phyloP scores from a whole-genome alignment of 2,888 invertebrate species.

The Ichneumon xanthorius region DNA sequence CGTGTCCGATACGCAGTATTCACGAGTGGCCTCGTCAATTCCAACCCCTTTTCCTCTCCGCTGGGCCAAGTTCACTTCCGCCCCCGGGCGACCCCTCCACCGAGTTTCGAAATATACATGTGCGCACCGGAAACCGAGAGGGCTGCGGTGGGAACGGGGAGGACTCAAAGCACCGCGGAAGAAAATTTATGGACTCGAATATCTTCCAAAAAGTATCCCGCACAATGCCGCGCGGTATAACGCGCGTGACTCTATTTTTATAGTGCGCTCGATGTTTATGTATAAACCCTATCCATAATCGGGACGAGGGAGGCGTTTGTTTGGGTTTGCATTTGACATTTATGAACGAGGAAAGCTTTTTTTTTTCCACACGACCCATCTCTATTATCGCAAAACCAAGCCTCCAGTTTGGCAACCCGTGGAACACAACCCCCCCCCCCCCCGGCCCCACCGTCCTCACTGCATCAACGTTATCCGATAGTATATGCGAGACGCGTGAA shows the following conservation, averaged over 20 bases:
- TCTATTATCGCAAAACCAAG: neutral
- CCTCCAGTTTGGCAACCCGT: slow-evolving; percentile 6
- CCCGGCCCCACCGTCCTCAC: neutral
- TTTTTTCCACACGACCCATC: slow-evolving; percentile 16
- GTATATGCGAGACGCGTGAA: neutral
- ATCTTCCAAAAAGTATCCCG: slow-evolving; percentile 47
- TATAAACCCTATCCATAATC: slow-evolving; percentile 36
- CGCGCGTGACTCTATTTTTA: neutral
- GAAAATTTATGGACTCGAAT: slow-evolving; percentile 40
- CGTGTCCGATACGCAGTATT: neutral
- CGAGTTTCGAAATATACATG: neutral
- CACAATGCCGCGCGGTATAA: neutral
- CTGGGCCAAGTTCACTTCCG: neutral
- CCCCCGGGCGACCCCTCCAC: neutral
- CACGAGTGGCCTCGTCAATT: neutral
- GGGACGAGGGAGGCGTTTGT: slow-evolving; percentile 42
- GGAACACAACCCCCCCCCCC: neutral
- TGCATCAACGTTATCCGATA: slow-evolving; percentile 6
- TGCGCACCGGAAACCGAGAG: neutral
- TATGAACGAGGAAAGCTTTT: slow-evolving; percentile 32
- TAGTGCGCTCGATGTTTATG: slow-evolving; percentile 27
- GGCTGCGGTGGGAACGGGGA: neutral
- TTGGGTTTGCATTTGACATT: slow-evolving; percentile 56
- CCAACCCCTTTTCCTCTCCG: neutral
- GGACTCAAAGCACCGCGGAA: slow-evolving; percentile 1